Evolutionary conservation across 2,888 invertebrate genomes (phyloP), one percentile per base, ranked within the genome.

Genomic region (Spialia ferax): DNA sequence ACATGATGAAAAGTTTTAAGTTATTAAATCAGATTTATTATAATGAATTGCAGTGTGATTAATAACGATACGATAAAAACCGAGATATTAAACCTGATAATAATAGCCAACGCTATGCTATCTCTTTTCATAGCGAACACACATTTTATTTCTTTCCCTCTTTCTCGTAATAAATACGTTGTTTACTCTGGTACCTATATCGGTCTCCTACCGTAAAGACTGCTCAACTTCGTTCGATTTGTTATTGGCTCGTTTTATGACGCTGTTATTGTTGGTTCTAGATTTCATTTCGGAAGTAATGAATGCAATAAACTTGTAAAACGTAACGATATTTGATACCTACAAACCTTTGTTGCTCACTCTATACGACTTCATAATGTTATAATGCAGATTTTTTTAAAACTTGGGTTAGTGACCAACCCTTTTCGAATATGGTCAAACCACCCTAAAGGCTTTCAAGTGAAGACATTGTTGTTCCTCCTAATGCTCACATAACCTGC

Each of bases 171-270:
- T 66, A 66, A 66, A 65, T 38, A 59, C 38, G 38, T 59, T 65
- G 59, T 65, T 65, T 65, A 52, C 52, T 52, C 10, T 29, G 45
- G 18, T 18, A 54, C 48, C n/a, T n/a, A 20, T 52, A 65, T 64
- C 64, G 23, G 48, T 64, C 64, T 64, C 48, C 29, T 54, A 13
- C 15, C 6, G 29, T 38, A 52, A 52, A 59, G 52, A 60, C 22
- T 42, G 38, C 52, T 65, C 26, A 50, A 59, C 42, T 66, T 66
- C 29, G 45, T 64, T 29, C 55, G 29, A 60, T 66, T 20, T 54
- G 20, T 60, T 66, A 66, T 59, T 60, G 50, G 60, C 55, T 59
- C 50, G 59, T 54, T 63, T 63, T 68, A 63, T 54, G 59, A 59
- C 63, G 20, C 26, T 69, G 45, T 61, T 69, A 60, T 22, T 26